Conservation (phyloP, 2,888 invertebrate species). For the Rhamphomyia laevipes region DNA sequence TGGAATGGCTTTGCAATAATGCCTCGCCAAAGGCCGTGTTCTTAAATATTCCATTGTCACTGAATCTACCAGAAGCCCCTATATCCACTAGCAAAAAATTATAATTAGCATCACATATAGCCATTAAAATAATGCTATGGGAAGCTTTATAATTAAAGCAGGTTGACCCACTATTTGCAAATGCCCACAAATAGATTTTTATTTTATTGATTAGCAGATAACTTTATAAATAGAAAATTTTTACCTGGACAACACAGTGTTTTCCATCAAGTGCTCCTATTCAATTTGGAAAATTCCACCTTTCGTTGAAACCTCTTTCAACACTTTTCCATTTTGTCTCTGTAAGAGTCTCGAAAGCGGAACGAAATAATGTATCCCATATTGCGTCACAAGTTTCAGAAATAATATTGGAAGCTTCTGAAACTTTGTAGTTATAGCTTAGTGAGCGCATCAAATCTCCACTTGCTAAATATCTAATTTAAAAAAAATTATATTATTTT, state of each 20-base stretch:
- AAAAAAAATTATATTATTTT: too few species aligned
- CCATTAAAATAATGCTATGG: too few species aligned
- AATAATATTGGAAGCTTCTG: too few species aligned
- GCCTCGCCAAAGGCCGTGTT: slow-evolving; percentile 8
- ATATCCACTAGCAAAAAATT: slow-evolving; percentile 9
- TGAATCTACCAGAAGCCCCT: slow-evolving; percentile 1
- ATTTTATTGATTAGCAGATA: too few species aligned
- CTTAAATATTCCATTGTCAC: slow-evolving; percentile 6
- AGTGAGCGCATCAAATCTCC: too few species aligned
- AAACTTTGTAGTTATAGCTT: too few species aligned
- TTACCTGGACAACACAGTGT: not conserved
- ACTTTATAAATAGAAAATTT: not conserved
- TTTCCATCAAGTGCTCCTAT: not conserved
- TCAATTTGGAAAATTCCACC: not conserved
- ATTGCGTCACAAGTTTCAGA: not conserved
- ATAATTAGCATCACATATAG: slow-evolving; percentile 1
- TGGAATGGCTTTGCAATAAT: not conserved
- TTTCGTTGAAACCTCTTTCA: too few species aligned
- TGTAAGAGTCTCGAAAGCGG: not conserved
- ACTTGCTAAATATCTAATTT: too few species aligned
- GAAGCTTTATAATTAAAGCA: slow-evolving; percentile 7
- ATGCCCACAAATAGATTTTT: too few species aligned
- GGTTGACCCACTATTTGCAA: slow-evolving; percentile 2
- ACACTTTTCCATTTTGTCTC: not conserved
- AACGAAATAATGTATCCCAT: too few species aligned